A percentile compares a stretch with the other conserved stretches of the same genome.
Evolutionary conservation across 2,113 vertebrate species (phyloP).

Genomic region (Paradoxurus hermaphroditus): DNA sequence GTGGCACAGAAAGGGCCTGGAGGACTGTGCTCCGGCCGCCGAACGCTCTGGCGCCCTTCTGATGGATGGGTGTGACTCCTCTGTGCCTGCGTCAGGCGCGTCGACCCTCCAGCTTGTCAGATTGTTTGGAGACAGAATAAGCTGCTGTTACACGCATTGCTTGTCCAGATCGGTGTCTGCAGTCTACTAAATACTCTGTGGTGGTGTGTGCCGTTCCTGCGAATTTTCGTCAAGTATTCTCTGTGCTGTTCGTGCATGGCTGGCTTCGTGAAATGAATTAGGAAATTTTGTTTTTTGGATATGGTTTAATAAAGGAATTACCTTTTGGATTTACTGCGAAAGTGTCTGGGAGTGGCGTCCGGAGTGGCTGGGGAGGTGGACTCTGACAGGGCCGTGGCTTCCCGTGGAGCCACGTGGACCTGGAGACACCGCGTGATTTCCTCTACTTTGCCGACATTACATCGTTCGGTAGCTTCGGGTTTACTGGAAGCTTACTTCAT

Average conservation of each 20-base stretch:
- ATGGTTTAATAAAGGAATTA: neutral
- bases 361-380: neutral
- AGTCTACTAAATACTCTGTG: neutral
- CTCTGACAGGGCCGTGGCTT: too few species aligned
- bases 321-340: neutral
- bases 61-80: neutral
- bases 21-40: neutral
- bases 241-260: neutral
- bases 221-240: neutral
- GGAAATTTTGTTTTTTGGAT: neutral
- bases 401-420: neutral
- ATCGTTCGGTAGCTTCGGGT: neutral
- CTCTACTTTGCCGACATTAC: neutral
- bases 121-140: neutral
- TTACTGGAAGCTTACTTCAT: neutral
- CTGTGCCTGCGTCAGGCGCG: neutral
- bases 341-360: neutral
- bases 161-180: neutral
- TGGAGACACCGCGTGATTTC: neutral
- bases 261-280: neutral
- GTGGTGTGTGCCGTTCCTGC: neutral
- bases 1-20: neutral
- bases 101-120: neutral
- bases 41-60: neutral
- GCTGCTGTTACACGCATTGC: neutral